Conservation (phyloP, 2,888 invertebrate genomes). For the Drosophila yooni region DNA sequence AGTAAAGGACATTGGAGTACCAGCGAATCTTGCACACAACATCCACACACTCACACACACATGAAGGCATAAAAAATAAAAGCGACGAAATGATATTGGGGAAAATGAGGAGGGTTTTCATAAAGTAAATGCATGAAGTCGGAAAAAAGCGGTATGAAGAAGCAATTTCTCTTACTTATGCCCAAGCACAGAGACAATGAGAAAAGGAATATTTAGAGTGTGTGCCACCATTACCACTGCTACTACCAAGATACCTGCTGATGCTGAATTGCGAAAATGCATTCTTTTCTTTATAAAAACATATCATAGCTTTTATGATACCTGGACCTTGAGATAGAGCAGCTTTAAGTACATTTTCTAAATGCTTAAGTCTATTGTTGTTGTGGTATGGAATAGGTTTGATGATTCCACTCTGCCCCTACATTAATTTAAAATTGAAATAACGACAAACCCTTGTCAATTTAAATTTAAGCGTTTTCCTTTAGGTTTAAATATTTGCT, state of each 20-base stretch:
- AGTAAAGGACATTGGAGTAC: slow-evolving; percentile 70
- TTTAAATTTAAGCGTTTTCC: neutral
- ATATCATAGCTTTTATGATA: neutral
- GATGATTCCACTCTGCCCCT: neutral
- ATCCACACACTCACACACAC: slow-evolving; percentile 32
- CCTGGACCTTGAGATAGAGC: neutral
- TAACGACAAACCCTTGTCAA: too few relatives aligned
- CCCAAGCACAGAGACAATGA: slow-evolving; percentile 27
- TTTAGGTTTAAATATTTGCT: neutral
- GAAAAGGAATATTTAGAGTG: slow-evolving; percentile 19
- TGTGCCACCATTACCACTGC: slow-evolving; percentile 9
- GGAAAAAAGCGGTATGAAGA: slow-evolving; percentile 61
- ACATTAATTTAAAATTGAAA: neutral
- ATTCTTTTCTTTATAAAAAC: slow-evolving; percentile 14
- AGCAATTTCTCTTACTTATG: slow-evolving; percentile 75
- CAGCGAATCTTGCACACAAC: slow-evolving; percentile 50
- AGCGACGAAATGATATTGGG: slow-evolving; percentile 54
- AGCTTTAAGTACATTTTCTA: neutral
- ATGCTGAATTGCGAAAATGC: slow-evolving; percentile 24
- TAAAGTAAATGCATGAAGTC: slow-evolving; percentile 53
- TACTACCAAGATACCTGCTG: neutral
- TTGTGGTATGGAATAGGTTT: neutral
- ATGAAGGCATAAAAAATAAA: slow-evolving; percentile 38
- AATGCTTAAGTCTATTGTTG: neutral
- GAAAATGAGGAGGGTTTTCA: slow-evolving; percentile 38